Base-by-base conservation (phyloP, 2,888 invertebrate species). In the Apeira syringaria region DNA sequence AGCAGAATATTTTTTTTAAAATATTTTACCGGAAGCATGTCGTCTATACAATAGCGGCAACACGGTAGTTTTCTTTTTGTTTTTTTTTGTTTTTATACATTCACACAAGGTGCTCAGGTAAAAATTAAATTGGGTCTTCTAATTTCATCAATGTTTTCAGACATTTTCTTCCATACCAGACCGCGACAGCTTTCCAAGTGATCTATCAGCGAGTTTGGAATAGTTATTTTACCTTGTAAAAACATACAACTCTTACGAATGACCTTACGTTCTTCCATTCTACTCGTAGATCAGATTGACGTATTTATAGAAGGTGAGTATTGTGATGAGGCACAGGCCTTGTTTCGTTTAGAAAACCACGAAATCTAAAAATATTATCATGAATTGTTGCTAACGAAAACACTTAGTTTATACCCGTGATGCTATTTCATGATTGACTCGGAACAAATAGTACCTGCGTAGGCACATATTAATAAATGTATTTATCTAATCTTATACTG, bases 371-470 rank as follows among this genome's bases (percentile, higher is more conserved):
- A 33, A 34, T 38, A 20, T 13, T 34, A n/a, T 17, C 10, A 15
- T 7, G 26, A 11, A 32, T 30, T 26, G 30, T 31, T 42, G 18
- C 34, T 24, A 28, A n/a, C 24, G 10, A 5, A 10, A 13, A n/a
- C 24, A 17, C 5, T 1, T 2, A 1, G 12, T n/a, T 7, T 6
- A n/a, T 11, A 15, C 15, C n/a, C 2, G 1, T 11, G 7, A 29
- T 25, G 34, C 28, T 25, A 9, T 27, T 30, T 27, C 8, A 28
- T 25, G 6, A 58, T 61, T 62, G 43, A 59, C 53, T 53, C 69
- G 74, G 73, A 78, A 79, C 76, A 75, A 78, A 77, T 68, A 32
- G 8, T 3, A 6, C 6, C n/a, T 26, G n/a, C n/a, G n/a, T n/a
- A n/a, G n/a, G n/a, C n/a, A n/a, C n/a, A n/a, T n/a, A n/a, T n/a